These are phyloP conservation scores for Thaleichthys pacificus DNA, from an alignment of 2,797 vertebrate genomes.

Conservation along the genomic window DNA sequence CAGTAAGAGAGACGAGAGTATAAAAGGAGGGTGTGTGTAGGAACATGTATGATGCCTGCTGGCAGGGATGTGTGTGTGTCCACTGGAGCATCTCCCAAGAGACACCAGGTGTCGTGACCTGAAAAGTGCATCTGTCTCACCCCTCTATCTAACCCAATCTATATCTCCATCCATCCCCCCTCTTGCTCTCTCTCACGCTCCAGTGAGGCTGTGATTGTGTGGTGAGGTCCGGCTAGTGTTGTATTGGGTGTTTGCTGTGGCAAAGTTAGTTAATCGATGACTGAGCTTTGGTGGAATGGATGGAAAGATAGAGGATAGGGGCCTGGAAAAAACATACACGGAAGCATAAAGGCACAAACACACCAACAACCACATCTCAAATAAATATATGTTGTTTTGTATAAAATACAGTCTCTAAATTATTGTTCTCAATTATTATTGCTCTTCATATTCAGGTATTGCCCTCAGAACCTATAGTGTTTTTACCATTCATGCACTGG, in stretches of 20 bases:
- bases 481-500: conserved; percentile 42
- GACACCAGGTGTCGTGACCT: conserved; percentile 72
- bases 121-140: conserved; percentile 68
- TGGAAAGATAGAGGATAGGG: conserved; percentile 29
- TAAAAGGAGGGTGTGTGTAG: conserved; percentile 27
- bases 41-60: conserved; percentile 45
- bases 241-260: conserved; percentile 67
- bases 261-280: conserved; percentile 59
- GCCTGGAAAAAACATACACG: conserved; percentile 13
- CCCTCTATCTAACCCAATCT: conserved; percentile 36
- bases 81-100: conserved; percentile 69
- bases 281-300: conserved; percentile 33
- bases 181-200: conserved; percentile 15
- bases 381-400: no score
- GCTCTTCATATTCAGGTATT: no score
- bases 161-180: conserved; percentile 7
- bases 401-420: no score
- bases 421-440: no score
- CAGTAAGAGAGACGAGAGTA: neutral
- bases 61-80: conserved; percentile 16
- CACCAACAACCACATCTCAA: neutral
- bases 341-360: neutral
- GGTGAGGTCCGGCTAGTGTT: conserved; percentile 63
- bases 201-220: neutral
- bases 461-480: no score